A percentile compares a stretch with the other conserved stretches of the same genome.
Evolutionary conservation across 2,888 invertebrate genomes (phyloP).

Genomic region (Chloroclysta siterata): DNA sequence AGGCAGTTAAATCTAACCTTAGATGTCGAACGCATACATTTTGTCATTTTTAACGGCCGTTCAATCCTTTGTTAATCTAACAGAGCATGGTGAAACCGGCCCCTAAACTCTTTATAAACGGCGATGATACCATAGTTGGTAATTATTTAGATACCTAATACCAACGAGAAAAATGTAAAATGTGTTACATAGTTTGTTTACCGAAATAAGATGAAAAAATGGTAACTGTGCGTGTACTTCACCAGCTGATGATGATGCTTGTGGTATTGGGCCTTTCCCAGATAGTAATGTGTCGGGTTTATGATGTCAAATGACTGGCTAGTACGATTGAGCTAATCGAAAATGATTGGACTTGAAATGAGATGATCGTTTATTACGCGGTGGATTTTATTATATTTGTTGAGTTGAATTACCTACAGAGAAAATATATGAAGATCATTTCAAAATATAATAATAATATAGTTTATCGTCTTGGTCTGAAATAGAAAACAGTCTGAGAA

Average conservation of each 20-base stretch:
- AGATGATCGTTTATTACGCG: constrained; percentile 14
- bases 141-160: too few relatives aligned
- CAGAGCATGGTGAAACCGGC: too few relatives aligned
- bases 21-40: too few relatives aligned
- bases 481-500: background rate
- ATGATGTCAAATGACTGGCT: constrained; percentile 17
- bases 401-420: constrained; percentile 12
- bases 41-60: too few relatives aligned
- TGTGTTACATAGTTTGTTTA: too few relatives aligned
- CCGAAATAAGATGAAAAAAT: too few relatives aligned
- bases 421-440: constrained; percentile 4
- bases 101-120: too few relatives aligned
- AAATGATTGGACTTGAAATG: constrained; percentile 19
- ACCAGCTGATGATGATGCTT: constrained; percentile 3
- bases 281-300: constrained; percentile 34
- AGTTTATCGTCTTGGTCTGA: background rate
- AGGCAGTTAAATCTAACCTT: too few relatives aligned
- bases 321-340: constrained; percentile 14
- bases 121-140: too few relatives aligned
- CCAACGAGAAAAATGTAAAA: too few relatives aligned
- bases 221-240: background rate
- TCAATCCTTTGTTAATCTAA: too few relatives aligned
- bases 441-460: background rate
- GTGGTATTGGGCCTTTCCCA: constrained; percentile 8
- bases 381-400: constrained; percentile 22